Conservation (phyloP, 2,113 vertebrate genomes). For the Pampusana beccarii region DNA sequence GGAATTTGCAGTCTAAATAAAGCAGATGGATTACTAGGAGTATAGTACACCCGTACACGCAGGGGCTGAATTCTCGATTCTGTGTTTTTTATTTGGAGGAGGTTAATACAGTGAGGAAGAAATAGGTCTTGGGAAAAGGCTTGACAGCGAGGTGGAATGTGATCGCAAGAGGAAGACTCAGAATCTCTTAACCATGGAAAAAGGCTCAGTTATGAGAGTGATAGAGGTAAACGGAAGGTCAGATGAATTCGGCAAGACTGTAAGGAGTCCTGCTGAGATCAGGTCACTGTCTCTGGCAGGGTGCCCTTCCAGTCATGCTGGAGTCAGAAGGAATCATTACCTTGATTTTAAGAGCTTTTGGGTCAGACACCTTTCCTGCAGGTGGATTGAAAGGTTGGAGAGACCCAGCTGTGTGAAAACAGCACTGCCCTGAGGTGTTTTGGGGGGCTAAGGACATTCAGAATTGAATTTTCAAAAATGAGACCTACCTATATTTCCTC, state of each 20-base stretch:
- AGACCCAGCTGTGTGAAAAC: neutral
- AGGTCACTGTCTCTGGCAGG: neutral
- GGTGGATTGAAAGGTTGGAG: neutral
- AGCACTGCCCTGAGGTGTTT: neutral
- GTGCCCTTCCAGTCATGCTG: neutral
- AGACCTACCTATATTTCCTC: constrained; percentile 89
- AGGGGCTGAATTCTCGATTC: neutral
- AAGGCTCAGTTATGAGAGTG: neutral
- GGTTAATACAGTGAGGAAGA: neutral
- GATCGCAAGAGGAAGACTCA: neutral
- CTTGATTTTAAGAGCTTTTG: neutral
- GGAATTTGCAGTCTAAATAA: neutral
- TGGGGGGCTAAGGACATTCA: neutral
- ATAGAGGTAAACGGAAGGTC: neutral
- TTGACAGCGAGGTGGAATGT: neutral
- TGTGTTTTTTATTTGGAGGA: neutral
- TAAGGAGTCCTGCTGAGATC: neutral
- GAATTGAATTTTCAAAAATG: neutral
- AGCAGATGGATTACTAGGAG: neutral
- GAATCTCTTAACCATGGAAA: neutral
- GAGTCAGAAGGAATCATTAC: neutral
- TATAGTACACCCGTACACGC: rapidly evolving
- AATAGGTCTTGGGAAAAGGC: neutral
- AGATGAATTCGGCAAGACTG: neutral
- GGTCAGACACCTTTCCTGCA: neutral